A percentile compares a stretch with the other conserved stretches of the same genome.
These are phyloP conservation scores for Centropus bengalensis DNA, from an alignment of 2,113 vertebrate genomes.

Conservation along the genomic window DNA sequence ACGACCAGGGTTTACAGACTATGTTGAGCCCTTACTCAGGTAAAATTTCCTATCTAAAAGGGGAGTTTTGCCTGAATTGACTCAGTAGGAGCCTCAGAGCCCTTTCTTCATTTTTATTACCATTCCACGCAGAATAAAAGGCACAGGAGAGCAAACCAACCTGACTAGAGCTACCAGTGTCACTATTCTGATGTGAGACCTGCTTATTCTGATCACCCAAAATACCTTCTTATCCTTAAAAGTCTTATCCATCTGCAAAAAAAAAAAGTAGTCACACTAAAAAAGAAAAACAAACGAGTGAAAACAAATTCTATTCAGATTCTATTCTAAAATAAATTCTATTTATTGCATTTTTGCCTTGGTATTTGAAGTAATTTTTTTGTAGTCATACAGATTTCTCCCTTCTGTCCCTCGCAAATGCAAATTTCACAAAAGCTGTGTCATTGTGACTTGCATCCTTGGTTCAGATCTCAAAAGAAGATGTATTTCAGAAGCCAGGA, in stretches of 20 bases:
- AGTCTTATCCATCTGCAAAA: background rate
- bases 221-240: background rate
- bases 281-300: background rate
- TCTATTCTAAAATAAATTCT: background rate
- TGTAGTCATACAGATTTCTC: background rate
- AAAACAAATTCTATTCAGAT: background rate
- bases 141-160: background rate
- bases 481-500: background rate
- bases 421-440: background rate
- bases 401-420: background rate
- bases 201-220: background rate
- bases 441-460: background rate
- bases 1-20: background rate
- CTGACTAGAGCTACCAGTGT: background rate
- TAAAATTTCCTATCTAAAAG: constrained; percentile 25
- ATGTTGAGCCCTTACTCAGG: constrained; percentile 3
- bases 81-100: background rate
- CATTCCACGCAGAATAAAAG: background rate
- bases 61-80: background rate
- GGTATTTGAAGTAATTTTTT: background rate
- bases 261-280: background rate
- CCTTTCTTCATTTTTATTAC: background rate
- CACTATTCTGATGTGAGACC: background rate
- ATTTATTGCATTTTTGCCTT: background rate
- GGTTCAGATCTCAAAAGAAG: background rate